A percentile compares a stretch with the other conserved stretches of the same genome.
These are phyloP conservation scores for Glaucidium brasilianum DNA, from an alignment of 2,113 vertebrate genomes.

Conservation along the genomic window DNA sequence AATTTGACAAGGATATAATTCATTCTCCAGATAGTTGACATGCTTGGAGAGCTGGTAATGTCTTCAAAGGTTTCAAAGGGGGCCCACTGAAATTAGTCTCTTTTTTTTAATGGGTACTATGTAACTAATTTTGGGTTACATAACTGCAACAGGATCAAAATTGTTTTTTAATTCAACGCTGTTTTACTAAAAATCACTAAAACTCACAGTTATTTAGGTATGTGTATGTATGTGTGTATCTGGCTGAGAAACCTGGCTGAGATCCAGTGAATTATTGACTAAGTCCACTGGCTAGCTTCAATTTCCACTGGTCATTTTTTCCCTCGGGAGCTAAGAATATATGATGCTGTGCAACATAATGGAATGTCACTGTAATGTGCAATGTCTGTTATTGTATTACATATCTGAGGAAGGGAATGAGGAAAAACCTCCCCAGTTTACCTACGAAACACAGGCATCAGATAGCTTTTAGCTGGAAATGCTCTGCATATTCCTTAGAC, in stretches of 20 bases:
- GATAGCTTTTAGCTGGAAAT: background rate
- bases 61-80: constrained; percentile 67
- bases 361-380: constrained; percentile 46
- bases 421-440: background rate
- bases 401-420: background rate
- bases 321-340: constrained; percentile 38
- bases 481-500: background rate
- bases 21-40: constrained; percentile 67
- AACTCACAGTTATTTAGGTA: background rate
- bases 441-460: background rate
- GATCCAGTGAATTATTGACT: constrained; percentile 10
- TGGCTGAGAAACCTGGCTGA: constrained; percentile 13
- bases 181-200: constrained; percentile 40
- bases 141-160: constrained; percentile 43
- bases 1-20: constrained; percentile 76
- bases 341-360: constrained; percentile 52
- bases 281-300: constrained; percentile 30
- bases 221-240: background rate
- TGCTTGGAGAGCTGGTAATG: constrained; percentile 60
- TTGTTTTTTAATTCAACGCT: constrained; percentile 40
- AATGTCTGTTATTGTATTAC: constrained; percentile 13
- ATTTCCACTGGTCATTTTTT: constrained; percentile 57
- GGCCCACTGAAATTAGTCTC: constrained; percentile 28
- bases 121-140: constrained; percentile 47
- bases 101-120: background rate